Base-by-base conservation (phyloP, 2,888 invertebrate genomes). In the Ichneumoninae sp. region DNA sequence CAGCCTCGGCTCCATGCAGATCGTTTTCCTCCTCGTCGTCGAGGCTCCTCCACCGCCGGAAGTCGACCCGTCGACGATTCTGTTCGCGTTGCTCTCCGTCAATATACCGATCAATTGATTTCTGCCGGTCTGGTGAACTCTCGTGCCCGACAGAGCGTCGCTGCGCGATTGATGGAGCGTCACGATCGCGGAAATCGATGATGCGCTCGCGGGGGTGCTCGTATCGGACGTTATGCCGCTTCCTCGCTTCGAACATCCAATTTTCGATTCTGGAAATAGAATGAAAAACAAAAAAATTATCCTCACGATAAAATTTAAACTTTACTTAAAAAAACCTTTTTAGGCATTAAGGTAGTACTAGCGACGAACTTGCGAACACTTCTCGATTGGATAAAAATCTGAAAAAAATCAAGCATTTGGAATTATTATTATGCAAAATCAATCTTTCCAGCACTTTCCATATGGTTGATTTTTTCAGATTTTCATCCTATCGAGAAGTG, bases 41-140 rank as follows among this genome's bases (percentile, higher is more conserved):
- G 71, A 6, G 8, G 71, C 19, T 68, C 40, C 66, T 16, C 0
- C n/a, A 10, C 40, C n/a, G 19, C 40, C 40, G 40, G 36, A 40
- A 36, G n/a, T 68, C 71, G 79, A 44, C 13, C 76, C 68, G 44
- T 83, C 65, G 74, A 47, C 57, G 47, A 44, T 66, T 68, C 80
- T 57, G 47, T 86, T 87, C 33, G 36, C 83, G 65, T 82, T 88
- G 50, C 86, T 89, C 83, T 91, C 90, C n/a, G 87, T 90, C 40
- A 91, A 84, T 79, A 91, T 88, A 44, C 89, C 89, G 69, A 90
- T 89, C 83, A 90, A 87, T 85, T 89, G 88, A 83, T 89, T 87
- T 50, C 85, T 66, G 36, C 69, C 76, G 19, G 76, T 65, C 26
- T 74, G 85, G 69, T 80, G 79, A 69, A 80, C 73, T 16, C 80